Conservation (phyloP, 1,140 invertebrate genomes). For the Lysiphlebus fabarum region DNA sequence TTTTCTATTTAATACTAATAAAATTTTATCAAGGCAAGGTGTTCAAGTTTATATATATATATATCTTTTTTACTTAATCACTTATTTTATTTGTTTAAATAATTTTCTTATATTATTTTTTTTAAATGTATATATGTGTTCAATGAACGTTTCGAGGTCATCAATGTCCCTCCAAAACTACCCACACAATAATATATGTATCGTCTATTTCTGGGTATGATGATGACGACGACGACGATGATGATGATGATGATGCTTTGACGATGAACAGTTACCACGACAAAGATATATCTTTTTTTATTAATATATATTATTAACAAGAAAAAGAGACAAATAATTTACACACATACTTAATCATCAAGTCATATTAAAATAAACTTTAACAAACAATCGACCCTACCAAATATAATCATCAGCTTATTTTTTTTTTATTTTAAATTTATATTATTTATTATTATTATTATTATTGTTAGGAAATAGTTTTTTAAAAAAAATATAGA, state of each 20-base stretch:
- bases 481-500: too few species aligned
- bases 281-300: background rate
- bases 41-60: too few species aligned
- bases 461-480: too few species aligned
- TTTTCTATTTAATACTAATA: background rate
- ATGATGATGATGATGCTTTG: conserved; percentile 15
- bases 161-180: conserved; percentile 18
- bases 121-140: conserved; percentile 1
- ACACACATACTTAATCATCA: conserved; percentile 5
- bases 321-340: background rate
- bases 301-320: background rate
- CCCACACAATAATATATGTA: conserved; percentile 23
- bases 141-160: conserved; percentile 23
- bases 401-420: too few species aligned
- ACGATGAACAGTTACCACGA: background rate
- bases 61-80: too few species aligned
- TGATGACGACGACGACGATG: conserved; percentile 17
- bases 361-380: conserved; percentile 14
- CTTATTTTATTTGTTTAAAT: background rate
- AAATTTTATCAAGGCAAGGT: too few species aligned
- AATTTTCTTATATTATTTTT: conserved; percentile 12
- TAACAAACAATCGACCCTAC: background rate
- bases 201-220: conserved; percentile 28
- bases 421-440: too few species aligned
- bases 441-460: too few species aligned